Evolutionary conservation across 2,113 vertebrate genomes (phyloP), one percentile per base, ranked within the genome.

Genomic region (Paraplagusia blochii): DNA sequence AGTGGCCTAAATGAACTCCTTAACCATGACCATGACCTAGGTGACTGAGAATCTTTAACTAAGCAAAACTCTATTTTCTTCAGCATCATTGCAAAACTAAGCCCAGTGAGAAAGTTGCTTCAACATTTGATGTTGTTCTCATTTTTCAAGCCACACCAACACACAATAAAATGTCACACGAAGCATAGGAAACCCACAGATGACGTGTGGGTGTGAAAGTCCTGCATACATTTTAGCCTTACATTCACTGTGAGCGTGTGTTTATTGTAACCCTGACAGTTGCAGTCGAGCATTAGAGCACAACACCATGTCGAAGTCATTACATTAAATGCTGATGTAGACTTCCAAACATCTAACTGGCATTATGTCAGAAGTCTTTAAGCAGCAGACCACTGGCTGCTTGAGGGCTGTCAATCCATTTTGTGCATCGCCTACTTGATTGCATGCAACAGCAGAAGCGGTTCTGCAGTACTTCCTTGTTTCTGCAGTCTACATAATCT

Each of bases 121-220:
- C 15, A 40, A 10, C 38, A 22, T 52, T 29, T 9, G 12, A 39
- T 18, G 4, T 9, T n/a, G 17, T 17, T 49, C 16, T 40, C 22
- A 39, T n/a, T 22, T 29, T 6, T 10, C 29, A 22, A 7, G 19
- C 34, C 44, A 29, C 11, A 33, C n/a, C 12, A 44, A 22, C 12
- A 15, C 34, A 50, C 9, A 14, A 9, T 16, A 35, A 48, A 49
- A 50, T 55, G 46, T 14, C 61, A 61, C 54, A 63, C 53, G 44
- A 36, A 45, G 40, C 60, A 33, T 42, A 44, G 34, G 18, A 42
- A 69, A 29, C 47, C 57, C 53, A 52, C 53, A 45, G 38, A 53
- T 18, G 35, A 1, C n/a, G 17, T 57, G 66, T 61, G 57, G 66
- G 53, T 39, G 44, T 44, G 10, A 50, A 22, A 49, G 53, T 52